Conservation (phyloP, 2,113 vertebrate species). For the Cyanoderma ruficeps region DNA sequence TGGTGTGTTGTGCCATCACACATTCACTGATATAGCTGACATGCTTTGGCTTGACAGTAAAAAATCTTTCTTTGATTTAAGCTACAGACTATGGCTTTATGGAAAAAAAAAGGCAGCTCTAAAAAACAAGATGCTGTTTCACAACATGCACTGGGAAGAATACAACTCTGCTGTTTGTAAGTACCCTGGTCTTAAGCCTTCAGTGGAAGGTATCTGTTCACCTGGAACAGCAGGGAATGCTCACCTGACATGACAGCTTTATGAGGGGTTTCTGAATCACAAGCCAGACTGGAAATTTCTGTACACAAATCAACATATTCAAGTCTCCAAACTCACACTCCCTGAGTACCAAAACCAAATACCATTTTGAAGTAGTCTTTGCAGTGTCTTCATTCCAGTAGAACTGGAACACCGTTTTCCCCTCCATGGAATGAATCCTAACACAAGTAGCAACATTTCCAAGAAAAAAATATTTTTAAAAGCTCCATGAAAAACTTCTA, state of each 20-base stretch:
- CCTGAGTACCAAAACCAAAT: not conserved
- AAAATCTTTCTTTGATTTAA: not conserved
- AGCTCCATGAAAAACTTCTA: not conserved
- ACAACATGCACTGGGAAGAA: rapidly evolving
- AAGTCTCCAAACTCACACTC: not conserved
- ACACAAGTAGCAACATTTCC: not conserved
- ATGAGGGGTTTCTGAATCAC: not conserved
- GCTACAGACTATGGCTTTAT: not conserved
- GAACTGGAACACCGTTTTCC: not conserved
- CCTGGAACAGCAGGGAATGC: not conserved
- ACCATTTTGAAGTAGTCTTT: not conserved
- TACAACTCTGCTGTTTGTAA: not conserved
- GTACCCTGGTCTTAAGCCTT: not conserved
- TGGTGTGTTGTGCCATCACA: not conserved
- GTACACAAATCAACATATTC: not conserved
- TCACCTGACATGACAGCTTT: not conserved
- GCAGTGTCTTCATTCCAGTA: not conserved
- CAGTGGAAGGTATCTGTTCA: not conserved
- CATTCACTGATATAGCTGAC: not conserved
- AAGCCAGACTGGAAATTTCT: not conserved
- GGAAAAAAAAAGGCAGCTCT: not conserved
- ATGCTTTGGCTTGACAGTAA: not conserved
- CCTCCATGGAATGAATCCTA: not conserved
- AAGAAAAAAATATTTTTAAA: not conserved
- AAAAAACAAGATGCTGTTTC: not conserved